Percentiles rank a stretch among this genome's conserved stretches.
These are phyloP conservation scores for Cepaea hortensis DNA, from an alignment of 2,888 invertebrate genomes.

Conservation along the genomic window DNA sequence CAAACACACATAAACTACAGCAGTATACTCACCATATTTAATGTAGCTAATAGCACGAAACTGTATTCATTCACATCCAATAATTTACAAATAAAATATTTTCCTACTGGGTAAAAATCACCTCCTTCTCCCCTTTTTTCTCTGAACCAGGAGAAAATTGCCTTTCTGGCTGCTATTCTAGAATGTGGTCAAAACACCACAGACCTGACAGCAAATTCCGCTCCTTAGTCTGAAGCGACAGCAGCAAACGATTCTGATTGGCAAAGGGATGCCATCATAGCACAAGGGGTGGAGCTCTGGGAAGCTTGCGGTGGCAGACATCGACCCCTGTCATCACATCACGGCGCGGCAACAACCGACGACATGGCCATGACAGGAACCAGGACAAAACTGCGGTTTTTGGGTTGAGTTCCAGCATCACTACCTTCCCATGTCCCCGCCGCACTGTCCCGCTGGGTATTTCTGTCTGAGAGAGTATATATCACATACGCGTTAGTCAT, in stretches of 20 bases:
- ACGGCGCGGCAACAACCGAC: not conserved
- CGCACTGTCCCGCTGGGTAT: not conserved
- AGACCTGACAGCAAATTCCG: constrained; percentile 14
- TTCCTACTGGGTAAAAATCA: not conserved
- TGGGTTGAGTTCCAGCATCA: no score
- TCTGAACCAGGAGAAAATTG: not conserved
- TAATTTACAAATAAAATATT: not conserved
- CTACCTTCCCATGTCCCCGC: not conserved
- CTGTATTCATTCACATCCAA: no score
- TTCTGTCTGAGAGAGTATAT: not conserved
- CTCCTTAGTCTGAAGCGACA: constrained; percentile 21
- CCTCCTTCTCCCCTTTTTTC: not conserved
- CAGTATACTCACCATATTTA: not conserved
- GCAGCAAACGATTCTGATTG: constrained; percentile 32
- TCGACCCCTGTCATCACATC: constrained; percentile 23
- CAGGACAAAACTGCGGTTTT: not conserved
- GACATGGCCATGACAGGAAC: not conserved
- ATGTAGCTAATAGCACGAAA: not conserved
- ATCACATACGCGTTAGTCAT: no score
- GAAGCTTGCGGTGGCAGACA: not conserved
- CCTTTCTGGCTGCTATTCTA: not conserved
- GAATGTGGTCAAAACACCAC: constrained; percentile 16
- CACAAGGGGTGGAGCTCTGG: constrained; percentile 34
- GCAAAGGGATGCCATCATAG: constrained; percentile 1
- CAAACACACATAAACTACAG: no score